These are phyloP conservation scores for Phenganax marumi DNA, from an alignment of 92 coral and sea anemone species.

Conservation along the genomic window DNA sequence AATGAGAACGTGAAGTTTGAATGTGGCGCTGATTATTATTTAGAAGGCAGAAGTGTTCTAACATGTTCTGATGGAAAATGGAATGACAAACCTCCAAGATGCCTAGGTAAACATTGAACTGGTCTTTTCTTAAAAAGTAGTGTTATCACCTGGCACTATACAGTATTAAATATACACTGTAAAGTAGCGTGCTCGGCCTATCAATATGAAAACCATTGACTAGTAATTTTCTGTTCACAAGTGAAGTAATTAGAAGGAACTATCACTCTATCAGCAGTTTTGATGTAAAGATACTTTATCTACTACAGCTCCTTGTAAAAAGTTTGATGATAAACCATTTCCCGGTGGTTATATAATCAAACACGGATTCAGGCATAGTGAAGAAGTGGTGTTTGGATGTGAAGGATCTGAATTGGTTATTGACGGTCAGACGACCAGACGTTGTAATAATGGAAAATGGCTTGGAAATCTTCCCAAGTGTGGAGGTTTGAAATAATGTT, in stretches of 20 bases:
- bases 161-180: background rate
- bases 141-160: background rate
- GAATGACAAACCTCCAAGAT: background rate
- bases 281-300: too few species aligned
- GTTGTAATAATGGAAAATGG: constrained; percentile 48
- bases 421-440: too few species aligned
- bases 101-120: background rate
- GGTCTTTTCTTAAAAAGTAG: background rate
- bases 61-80: constrained; percentile 10
- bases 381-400: too few species aligned
- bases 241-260: too few species aligned
- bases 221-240: too few species aligned
- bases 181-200: background rate
- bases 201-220: background rate
- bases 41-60: background rate
- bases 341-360: too few species aligned
- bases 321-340: too few species aligned
- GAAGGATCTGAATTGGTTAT: too few species aligned
- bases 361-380: too few species aligned
- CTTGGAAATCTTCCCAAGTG: constrained; percentile 37
- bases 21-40: background rate
- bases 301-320: too few species aligned
- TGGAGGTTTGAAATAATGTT: constrained; percentile 17
- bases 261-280: too few species aligned
- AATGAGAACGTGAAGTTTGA: background rate